phyloP scores from a whole-genome alignment of 1,140 invertebrate species.

The Drosophila guanche region DNA sequence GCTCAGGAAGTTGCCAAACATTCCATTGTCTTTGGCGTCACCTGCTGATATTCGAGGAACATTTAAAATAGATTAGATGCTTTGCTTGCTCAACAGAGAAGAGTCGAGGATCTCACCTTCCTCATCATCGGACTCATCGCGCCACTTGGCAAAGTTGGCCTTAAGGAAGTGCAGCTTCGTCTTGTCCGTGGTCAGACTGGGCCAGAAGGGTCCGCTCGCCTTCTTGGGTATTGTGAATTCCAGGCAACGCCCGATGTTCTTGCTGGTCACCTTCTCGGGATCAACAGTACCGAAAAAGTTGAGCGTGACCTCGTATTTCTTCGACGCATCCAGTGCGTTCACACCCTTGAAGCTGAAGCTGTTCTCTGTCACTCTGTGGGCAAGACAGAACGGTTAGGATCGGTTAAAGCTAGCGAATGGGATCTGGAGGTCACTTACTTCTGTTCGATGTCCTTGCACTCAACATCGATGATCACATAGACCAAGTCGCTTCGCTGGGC shows the following conservation, averaged over 20 bases:
- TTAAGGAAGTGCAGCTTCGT: slow-evolving; percentile 98
- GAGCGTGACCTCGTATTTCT: slow-evolving; percentile 93
- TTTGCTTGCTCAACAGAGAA: background rate
- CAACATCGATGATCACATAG: slow-evolving; percentile 94
- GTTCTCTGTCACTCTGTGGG: slow-evolving; percentile 88
- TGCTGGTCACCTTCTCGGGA: slow-evolving; percentile 89
- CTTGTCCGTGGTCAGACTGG: slow-evolving; percentile 92
- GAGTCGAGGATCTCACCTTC: slow-evolving; percentile 49
- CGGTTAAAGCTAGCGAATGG: background rate
- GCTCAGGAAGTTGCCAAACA: slow-evolving; percentile 61
- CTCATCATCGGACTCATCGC: slow-evolving; percentile 93
- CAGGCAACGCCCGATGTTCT: slow-evolving; percentile 89
- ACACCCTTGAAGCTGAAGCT: slow-evolving; percentile 93
- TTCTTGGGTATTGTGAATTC: slow-evolving; percentile 88
- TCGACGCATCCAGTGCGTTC: slow-evolving; percentile 91
- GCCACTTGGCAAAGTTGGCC: slow-evolving; percentile 98
- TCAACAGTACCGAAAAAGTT: slow-evolving; percentile 92
- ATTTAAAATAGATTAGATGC: background rate
- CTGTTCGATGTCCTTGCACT: slow-evolving; percentile 93
- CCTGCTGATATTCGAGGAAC: slow-evolving; percentile 4
- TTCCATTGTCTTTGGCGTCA: slow-evolving; percentile 60
- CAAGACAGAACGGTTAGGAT: slow-evolving; percentile 5
- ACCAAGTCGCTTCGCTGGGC: slow-evolving; percentile 92
- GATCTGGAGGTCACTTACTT: slow-evolving; percentile 84
- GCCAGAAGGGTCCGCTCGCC: slow-evolving; percentile 91